phyloP scores from a whole-genome alignment of 2,113 vertebrate genomes.

The Telmatochromis sp. region DNA sequence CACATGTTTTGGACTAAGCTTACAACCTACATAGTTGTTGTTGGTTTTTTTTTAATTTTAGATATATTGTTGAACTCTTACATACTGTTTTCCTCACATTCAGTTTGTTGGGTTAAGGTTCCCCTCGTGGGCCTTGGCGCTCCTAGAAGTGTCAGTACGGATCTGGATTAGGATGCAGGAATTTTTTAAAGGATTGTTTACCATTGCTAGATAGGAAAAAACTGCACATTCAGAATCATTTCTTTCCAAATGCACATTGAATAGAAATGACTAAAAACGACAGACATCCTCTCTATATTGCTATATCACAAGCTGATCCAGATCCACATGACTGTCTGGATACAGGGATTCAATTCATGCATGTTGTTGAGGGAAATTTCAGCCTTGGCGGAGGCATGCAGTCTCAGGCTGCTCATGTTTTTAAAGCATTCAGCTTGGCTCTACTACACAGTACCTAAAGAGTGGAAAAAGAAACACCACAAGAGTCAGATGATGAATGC shows the following conservation, averaged over 20 bases:
- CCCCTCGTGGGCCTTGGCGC: fast-evolving
- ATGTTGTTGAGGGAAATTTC: neutral
- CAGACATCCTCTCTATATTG: neutral
- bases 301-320: neutral
- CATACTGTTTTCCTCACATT: neutral
- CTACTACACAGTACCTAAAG: neutral
- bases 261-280: neutral
- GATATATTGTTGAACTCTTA: neutral
- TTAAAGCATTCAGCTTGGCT: neutral
- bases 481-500: conserved; percentile 51
- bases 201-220: neutral
- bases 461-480: conserved; percentile 20
- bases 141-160: neutral
- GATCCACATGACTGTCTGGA: neutral
- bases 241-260: neutral
- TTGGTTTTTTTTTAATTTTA: fast-evolving
- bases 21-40: fast-evolving
- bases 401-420: neutral
- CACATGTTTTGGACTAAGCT: neutral
- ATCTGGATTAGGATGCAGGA: neutral
- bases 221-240: neutral
- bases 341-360: neutral
- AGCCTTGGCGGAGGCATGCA: neutral
- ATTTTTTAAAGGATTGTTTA: neutral
- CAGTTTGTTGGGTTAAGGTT: fast-evolving